Conservation (phyloP, 2,113 vertebrate species). For the Halichoerus grypus region DNA sequence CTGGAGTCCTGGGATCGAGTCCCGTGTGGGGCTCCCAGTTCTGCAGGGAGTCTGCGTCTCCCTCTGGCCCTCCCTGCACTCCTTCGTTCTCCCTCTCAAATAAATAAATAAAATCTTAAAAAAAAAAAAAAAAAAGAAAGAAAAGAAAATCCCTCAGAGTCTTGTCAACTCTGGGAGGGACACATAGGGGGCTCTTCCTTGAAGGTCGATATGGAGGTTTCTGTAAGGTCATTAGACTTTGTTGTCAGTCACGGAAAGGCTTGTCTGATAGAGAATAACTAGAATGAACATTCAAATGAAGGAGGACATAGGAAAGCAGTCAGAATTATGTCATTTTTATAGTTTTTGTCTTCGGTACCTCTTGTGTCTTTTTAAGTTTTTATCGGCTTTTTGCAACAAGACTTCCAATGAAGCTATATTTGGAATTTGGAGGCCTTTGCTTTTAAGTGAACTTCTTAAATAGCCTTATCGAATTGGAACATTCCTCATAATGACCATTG, state of each 20-base stretch:
- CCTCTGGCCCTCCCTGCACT: too few relatives aligned
- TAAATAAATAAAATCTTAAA: neutral
- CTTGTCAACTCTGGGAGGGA: neutral
- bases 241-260: neutral
- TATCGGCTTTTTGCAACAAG: neutral
- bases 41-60: too few relatives aligned
- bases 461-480: neutral
- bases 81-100: too few relatives aligned
- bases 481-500: neutral
- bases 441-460: neutral
- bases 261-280: neutral
- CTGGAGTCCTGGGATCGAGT: too few relatives aligned
- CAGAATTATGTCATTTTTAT: neutral
- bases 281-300: neutral
- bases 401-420: neutral
- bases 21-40: too few relatives aligned
- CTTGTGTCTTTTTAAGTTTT: neutral
- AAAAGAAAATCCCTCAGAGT: neutral
- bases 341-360: neutral
- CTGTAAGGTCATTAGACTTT: neutral
- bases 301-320: neutral
- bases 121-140: too few relatives aligned
- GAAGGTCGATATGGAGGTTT: neutral
- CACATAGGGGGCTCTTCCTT: neutral
- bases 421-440: too few relatives aligned